Conservation (phyloP, 2,113 vertebrate genomes). For the Siniperca chuatsi region DNA sequence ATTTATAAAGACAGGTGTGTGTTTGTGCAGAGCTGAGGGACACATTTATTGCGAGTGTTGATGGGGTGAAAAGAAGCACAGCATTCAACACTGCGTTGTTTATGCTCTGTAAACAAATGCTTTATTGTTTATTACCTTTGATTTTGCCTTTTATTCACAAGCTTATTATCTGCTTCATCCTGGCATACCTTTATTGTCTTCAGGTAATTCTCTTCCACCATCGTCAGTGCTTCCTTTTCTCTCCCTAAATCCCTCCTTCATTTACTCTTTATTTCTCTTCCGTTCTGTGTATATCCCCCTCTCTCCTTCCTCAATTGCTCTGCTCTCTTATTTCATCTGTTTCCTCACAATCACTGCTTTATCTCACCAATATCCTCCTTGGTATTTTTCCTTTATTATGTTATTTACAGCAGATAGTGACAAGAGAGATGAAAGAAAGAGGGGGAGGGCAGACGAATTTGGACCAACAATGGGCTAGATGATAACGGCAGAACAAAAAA, state of each 20-base stretch:
- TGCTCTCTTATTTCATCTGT: slow-evolving; percentile 1
- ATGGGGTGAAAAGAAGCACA: background rate
- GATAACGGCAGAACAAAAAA: background rate
- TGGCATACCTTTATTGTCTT: slow-evolving; percentile 45
- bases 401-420: slow-evolving; percentile 20
- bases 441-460: background rate
- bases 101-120: slow-evolving; percentile 19
- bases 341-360: background rate
- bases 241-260: slow-evolving; percentile 70
- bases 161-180: slow-evolving; percentile 27
- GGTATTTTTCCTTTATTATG: background rate
- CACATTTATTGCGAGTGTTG: slow-evolving; percentile 7
- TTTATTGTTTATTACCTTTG: slow-evolving; percentile 40
- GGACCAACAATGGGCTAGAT: background rate
- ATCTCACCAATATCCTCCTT: slow-evolving; percentile 14
- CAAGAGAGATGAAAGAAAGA: background rate
- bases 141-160: slow-evolving; percentile 44
- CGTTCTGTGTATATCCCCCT: background rate
- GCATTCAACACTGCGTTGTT: background rate
- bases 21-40: slow-evolving; percentile 32
- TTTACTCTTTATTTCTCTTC: slow-evolving; percentile 60
- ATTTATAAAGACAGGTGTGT: slow-evolving; percentile 45
- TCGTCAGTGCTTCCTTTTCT: background rate
- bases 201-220: slow-evolving; percentile 12
- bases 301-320: background rate